Evolutionary conservation across 2,888 invertebrate genomes (phyloP).

Genomic region (Drosophila kanekoi): DNA sequence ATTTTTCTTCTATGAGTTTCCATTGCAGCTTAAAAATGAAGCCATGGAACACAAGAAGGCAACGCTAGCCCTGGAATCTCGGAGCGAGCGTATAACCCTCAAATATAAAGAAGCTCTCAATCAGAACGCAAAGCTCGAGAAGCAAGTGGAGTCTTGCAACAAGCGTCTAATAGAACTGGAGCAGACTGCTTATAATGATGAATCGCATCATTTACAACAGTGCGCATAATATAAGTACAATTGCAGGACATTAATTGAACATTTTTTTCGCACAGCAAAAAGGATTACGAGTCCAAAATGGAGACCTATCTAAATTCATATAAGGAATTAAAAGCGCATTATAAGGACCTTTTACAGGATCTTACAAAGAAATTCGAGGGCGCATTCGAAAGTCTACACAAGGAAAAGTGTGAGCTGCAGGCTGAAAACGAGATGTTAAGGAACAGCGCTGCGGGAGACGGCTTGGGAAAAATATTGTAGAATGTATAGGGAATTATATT

Average conservation of each 20-base stretch:
- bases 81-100: constrained; percentile 69
- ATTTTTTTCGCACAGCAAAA: constrained; percentile 31
- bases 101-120: constrained; percentile 72
- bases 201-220: constrained; percentile 80
- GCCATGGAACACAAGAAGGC: constrained; percentile 61
- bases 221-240: constrained; percentile 3
- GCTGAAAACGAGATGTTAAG: constrained; percentile 83
- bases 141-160: constrained; percentile 84
- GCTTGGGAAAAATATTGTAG: constrained; percentile 5
- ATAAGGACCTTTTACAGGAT: constrained; percentile 88
- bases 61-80: constrained; percentile 82
- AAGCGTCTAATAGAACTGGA: constrained; percentile 85
- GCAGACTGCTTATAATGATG: constrained; percentile 87
- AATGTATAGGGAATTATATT: constrained; percentile 5
- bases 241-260: not conserved
- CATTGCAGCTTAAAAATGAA: constrained; percentile 52
- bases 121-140: constrained; percentile 78
- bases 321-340: constrained; percentile 83
- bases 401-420: constrained; percentile 86
- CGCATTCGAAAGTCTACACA: constrained; percentile 86
- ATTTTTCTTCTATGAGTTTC: not conserved
- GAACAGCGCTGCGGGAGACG: constrained; percentile 33
- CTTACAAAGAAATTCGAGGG: constrained; percentile 88
- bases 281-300: constrained; percentile 69
- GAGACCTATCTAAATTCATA: constrained; percentile 55